Base-by-base conservation (phyloP, 2,888 invertebrate genomes). In the Phania funesta region DNA sequence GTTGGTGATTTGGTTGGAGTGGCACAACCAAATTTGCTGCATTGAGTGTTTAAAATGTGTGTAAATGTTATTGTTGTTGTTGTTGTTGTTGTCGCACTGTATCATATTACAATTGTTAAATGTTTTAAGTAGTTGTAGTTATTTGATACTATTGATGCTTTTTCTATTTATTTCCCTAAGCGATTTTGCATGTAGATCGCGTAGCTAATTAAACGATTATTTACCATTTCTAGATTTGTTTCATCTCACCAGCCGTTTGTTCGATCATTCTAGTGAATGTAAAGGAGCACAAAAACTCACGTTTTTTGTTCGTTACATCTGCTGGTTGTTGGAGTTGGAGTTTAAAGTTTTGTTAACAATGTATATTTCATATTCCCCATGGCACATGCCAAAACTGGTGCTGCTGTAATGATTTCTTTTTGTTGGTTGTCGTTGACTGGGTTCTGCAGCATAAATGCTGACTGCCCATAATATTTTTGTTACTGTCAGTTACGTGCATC, bases 201-300 rank as follows among this genome's bases (percentile, higher is more conserved):
- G 90, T 90, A 89, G 88, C 89, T 90, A 90, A 90, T 90, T 90
- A 90, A 89, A 86, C 86, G 86, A 86, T 87, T 85, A 86, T 85
- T 84, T 84, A 83, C 85, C 85, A 84, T 85, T 84, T 84, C 65
- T 67, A 81, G 83, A 73, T 77, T 60, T 67, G 73, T 67, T 68
- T 70, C 62, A 70, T 80, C 79, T 54, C 52, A 60, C 60, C 76
- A 68, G 44, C 52, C 73, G 52, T 73, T 52, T 60, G 52, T 52
- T 26, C 26, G 46, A n/a, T 46, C 41, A 60, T 52, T 52, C n/a
- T 11, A 26, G 5, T 58, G 24, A 9, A 32, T 26, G 20, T 24
- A 38, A 9, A 56, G 18, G 9, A 65, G 26, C 29, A 29, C 32
- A 58, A 71, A 78, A 58, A 58, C 18, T 50, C 18, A 44, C 16